Percentiles rank a stretch among this genome's conserved stretches.
Conservation (phyloP, 2,113 vertebrate species). For the Crocuta crocuta region DNA sequence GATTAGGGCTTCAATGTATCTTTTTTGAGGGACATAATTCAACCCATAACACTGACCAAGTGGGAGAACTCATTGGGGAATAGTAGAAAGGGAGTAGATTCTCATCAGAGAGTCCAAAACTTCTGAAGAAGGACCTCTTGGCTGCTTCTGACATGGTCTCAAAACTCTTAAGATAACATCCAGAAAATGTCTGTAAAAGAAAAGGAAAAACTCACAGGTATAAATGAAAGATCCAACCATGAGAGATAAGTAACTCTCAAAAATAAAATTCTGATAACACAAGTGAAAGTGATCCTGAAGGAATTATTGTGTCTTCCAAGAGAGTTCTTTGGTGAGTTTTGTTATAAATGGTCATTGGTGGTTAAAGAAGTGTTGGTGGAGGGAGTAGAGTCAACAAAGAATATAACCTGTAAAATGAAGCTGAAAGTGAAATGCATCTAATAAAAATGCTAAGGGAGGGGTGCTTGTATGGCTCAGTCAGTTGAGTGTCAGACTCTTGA, state of each 20-base stretch:
- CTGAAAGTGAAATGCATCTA: neutral
- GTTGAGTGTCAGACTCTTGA: neutral
- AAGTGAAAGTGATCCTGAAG: neutral
- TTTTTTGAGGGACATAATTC: neutral
- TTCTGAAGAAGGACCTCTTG: neutral
- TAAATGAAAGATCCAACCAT: neutral
- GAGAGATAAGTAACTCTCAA: neutral
- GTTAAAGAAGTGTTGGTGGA: neutral
- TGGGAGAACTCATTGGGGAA: neutral
- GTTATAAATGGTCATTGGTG: neutral
- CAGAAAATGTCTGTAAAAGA: neutral
- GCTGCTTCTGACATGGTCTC: neutral
- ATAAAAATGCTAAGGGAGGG: neutral
- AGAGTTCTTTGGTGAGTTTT: neutral
- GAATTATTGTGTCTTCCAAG: neutral
- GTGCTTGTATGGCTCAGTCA: neutral
- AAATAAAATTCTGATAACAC: neutral
- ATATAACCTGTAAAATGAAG: neutral
- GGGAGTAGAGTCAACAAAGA: neutral
- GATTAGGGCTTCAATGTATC: neutral
- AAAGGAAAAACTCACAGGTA: neutral
- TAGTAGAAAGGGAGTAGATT: neutral
- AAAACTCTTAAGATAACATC: neutral
- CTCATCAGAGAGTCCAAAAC: neutral
- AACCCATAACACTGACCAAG: neutral